Conservation (phyloP, 2,888 invertebrate genomes). For the Hemistola chrysoprasaria region DNA sequence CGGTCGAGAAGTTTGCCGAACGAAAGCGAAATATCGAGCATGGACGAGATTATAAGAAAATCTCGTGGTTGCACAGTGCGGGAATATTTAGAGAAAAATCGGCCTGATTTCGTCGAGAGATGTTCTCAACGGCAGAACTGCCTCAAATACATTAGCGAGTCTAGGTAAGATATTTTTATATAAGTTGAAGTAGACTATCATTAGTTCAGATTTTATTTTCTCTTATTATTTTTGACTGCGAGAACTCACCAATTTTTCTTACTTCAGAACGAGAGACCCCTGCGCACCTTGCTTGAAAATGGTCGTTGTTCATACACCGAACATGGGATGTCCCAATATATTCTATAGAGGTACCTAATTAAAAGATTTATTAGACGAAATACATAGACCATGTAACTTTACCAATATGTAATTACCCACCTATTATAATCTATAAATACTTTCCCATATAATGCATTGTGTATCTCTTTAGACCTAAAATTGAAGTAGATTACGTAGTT, state of each 20-base stretch:
- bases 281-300: conserved; percentile 55
- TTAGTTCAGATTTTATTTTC: no score
- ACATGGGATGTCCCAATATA: conserved; percentile 46
- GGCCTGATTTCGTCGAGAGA: conserved; percentile 85
- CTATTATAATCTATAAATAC: no score
- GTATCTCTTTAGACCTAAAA: no score
- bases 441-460: no score
- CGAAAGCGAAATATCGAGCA: conserved; percentile 60
- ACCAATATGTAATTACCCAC: no score
- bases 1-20: conserved; percentile 58
- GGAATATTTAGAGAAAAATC: conserved; percentile 86
- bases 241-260: conserved; percentile 66
- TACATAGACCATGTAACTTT: no score
- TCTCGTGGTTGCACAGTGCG: conserved; percentile 74
- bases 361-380: neutral
- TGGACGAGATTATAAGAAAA: conserved; percentile 51
- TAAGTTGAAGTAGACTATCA: no score
- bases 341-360: conserved; percentile 55
- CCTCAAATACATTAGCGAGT: conserved; percentile 59
- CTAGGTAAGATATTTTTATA: conserved; percentile 48
- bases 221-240: no score
- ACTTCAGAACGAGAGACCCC: conserved; percentile 55
- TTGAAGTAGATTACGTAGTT: no score
- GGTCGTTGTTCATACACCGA: conserved; percentile 62
- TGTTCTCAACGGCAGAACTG: conserved; percentile 59